phyloP scores from a whole-genome alignment of 2,888 invertebrate genomes.

The Acrobasis suavella region DNA sequence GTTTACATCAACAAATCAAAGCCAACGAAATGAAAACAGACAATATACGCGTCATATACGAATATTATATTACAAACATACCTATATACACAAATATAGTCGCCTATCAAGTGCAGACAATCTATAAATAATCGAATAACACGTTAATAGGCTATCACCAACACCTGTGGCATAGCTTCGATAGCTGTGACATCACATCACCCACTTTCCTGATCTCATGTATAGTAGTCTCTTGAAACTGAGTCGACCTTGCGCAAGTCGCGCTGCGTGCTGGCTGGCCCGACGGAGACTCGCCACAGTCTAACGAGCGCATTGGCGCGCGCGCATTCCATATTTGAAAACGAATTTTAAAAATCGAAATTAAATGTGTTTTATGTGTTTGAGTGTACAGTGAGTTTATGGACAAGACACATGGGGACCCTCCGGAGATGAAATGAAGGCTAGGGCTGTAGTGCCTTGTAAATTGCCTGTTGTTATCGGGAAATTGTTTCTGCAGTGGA shows the following conservation, averaged over 20 bases:
- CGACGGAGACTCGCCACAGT: slow-evolving; percentile 24
- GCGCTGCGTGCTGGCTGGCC: slow-evolving; percentile 21
- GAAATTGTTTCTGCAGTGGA: slow-evolving; percentile 84
- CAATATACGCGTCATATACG: too few species aligned
- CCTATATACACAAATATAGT: not conserved
- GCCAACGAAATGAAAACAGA: too few species aligned
- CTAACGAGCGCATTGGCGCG: slow-evolving; percentile 25
- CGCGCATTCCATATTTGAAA: slow-evolving; percentile 23
- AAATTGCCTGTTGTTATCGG: slow-evolving; percentile 75
- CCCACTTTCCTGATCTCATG: slow-evolving; percentile 25
- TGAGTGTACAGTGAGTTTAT: slow-evolving; percentile 30
- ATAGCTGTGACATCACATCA: slow-evolving; percentile 32
- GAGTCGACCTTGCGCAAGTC: slow-evolving; percentile 33
- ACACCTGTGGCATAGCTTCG: slow-evolving; percentile 10
- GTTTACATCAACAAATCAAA: not conserved
- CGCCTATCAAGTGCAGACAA: not conserved
- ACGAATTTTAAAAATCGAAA: not conserved
- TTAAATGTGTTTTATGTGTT: slow-evolving; percentile 9
- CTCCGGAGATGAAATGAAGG: slow-evolving; percentile 67
- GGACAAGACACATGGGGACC: slow-evolving; percentile 28
- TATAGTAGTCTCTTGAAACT: slow-evolving; percentile 23
- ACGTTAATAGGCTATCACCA: not conserved
- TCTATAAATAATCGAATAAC: not conserved
- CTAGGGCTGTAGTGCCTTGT: slow-evolving; percentile 50
- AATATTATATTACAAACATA: too few species aligned